Percentiles rank a stretch among this genome's conserved stretches.
These are phyloP conservation scores for Colletes gigas DNA, from an alignment of 1,140 invertebrate species.

Conservation along the genomic window DNA sequence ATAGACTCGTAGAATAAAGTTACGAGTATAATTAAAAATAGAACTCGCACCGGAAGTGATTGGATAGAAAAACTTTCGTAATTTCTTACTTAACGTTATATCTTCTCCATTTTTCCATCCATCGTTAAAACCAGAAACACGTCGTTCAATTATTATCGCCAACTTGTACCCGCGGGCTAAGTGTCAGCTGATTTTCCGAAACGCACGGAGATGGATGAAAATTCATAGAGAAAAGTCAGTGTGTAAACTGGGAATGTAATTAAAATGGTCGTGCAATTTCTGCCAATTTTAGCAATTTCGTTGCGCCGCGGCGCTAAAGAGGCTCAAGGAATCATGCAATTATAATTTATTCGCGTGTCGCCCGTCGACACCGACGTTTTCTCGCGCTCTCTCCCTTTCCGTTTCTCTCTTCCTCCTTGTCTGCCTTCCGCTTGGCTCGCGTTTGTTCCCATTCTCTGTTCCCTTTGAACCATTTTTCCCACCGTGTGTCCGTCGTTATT, in stretches of 20 bases:
- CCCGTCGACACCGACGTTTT: not conserved
- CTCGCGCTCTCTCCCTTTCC: slow-evolving; percentile 23
- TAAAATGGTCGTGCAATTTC: slow-evolving; percentile 64
- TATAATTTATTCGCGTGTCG: slow-evolving; percentile 63
- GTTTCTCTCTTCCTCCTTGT: slow-evolving; percentile 1
- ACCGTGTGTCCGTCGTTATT: slow-evolving; percentile 19
- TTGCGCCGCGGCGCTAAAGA: slow-evolving; percentile 41
- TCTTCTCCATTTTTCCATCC: not conserved
- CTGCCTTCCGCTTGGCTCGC: slow-evolving; percentile 5
- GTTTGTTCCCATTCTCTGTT: slow-evolving; percentile 1
- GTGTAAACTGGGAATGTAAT: slow-evolving; percentile 50
- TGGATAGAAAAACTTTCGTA: not conserved
- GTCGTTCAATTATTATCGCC: slow-evolving; percentile 19
- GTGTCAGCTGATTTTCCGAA: not conserved
- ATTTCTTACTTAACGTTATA: not conserved
- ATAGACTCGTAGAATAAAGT: too few species aligned
- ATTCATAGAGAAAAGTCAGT: slow-evolving; percentile 41
- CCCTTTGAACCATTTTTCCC: slow-evolving; percentile 24
- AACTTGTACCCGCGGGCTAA: not conserved
- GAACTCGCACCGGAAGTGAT: too few species aligned
- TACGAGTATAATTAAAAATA: too few species aligned
- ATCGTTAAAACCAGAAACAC: not conserved
- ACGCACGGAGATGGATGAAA: not conserved
- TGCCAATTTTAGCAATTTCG: slow-evolving; percentile 68
- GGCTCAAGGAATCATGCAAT: slow-evolving; percentile 60